Evolutionary conservation across 1,140 invertebrate genomes (phyloP).

Genomic region (Drosophila jambulina): DNA sequence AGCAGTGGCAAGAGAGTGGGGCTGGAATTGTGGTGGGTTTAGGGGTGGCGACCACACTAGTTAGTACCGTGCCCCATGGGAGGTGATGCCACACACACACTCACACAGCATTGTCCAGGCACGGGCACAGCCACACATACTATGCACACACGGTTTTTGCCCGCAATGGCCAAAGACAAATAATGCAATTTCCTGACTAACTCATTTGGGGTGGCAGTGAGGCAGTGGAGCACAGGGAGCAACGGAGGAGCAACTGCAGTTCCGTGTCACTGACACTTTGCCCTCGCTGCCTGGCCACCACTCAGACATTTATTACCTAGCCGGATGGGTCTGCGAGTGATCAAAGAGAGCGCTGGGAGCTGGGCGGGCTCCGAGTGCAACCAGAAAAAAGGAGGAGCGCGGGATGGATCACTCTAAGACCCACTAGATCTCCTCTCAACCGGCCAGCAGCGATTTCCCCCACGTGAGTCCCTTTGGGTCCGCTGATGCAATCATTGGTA

Average conservation of each 20-base stretch:
- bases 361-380: not conserved
- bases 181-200: constrained; percentile 84
- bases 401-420: constrained; percentile 26
- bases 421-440: constrained; percentile 5
- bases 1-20: constrained; percentile 6
- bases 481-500: constrained; percentile 52
- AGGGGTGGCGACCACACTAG: constrained; percentile 31
- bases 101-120: constrained; percentile 1
- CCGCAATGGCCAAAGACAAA: constrained; percentile 79
- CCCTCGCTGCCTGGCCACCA: constrained; percentile 35
- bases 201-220: constrained; percentile 68
- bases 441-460: not conserved
- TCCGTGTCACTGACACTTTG: constrained; percentile 70
- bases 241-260: constrained; percentile 17
- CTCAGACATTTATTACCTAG: constrained; percentile 77
- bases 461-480: constrained; percentile 24
- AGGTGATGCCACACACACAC: constrained; percentile 11
- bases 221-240: not conserved
- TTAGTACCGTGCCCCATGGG: constrained; percentile 48
- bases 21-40: not conserved
- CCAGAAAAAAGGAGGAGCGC: not conserved
- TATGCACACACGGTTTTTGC: constrained; percentile 47
- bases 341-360: constrained; percentile 8
- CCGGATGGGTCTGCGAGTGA: constrained; percentile 47
- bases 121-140: constrained; percentile 1